These are phyloP conservation scores for Tiliacea aurago DNA, from an alignment of 2,888 invertebrate genomes.

Conservation along the genomic window DNA sequence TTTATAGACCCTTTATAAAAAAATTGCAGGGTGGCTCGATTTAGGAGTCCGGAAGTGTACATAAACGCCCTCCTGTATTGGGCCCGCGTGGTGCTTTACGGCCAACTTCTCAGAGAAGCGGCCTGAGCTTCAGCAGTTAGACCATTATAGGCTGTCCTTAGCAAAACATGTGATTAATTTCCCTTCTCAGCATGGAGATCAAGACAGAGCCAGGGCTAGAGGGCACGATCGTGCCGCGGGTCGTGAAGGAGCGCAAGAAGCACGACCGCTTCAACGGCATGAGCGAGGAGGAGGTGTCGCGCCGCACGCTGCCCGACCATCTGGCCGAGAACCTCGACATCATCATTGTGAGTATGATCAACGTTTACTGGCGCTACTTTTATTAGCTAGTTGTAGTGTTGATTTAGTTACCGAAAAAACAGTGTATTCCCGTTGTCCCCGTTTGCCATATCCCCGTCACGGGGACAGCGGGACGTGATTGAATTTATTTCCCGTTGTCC, in stretches of 20 bases:
- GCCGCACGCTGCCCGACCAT: conserved; percentile 98
- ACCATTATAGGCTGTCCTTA: not conserved
- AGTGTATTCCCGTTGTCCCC: no score
- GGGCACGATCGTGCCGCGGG: conserved; percentile 89
- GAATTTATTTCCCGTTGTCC: no score
- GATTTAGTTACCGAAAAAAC: not conserved
- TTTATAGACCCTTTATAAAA: no score
- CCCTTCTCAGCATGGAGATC: conserved; percentile 85
- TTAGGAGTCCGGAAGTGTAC: no score
- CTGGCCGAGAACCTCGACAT: conserved; percentile 98
- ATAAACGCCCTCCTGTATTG: no score
- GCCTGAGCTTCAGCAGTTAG: no score
- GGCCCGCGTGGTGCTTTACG: not conserved
- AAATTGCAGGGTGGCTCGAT: no score
- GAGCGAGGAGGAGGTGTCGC: conserved; percentile 98
- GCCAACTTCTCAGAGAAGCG: not conserved
- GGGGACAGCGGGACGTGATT: no score
- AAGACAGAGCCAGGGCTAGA: conserved; percentile 89
- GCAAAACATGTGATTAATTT: not conserved
- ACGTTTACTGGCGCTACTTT: conserved; percentile 31
- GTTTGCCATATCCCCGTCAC: no score
- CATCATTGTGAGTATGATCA: conserved; percentile 97
- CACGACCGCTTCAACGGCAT: conserved; percentile 98
- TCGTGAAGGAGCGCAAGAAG: conserved; percentile 96
- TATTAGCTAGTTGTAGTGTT: conserved; percentile 10